These are phyloP conservation scores for Coturnix japonica DNA, from an alignment of 2,113 vertebrate genomes.

Conservation along the genomic window DNA sequence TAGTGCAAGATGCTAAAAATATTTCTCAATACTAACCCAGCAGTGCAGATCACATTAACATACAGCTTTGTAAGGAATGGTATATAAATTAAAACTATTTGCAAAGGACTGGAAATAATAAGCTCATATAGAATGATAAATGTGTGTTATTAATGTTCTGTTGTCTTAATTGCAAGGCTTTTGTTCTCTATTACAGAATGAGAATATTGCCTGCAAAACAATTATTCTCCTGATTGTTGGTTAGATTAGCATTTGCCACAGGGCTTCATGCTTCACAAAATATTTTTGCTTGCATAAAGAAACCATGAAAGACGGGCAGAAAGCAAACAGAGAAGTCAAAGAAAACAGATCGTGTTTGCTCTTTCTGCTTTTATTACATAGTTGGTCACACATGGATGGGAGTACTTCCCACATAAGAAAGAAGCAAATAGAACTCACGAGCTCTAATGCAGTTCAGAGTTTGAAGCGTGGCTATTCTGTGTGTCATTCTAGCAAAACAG, in stretches of 20 bases:
- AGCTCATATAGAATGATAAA: slow-evolving; percentile 70
- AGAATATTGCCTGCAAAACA: slow-evolving; percentile 68
- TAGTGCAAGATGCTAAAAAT: slow-evolving; percentile 16
- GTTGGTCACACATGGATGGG: not conserved
- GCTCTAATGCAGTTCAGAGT: not conserved
- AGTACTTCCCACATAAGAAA: not conserved
- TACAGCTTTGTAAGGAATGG: slow-evolving; percentile 20
- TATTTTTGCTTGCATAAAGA: slow-evolving; percentile 54
- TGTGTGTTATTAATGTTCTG: slow-evolving; percentile 68
- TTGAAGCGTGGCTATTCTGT: not conserved
- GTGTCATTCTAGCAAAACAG: not conserved
- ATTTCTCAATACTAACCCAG: slow-evolving; percentile 17
- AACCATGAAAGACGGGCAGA: slow-evolving; percentile 8
- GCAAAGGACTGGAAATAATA: slow-evolving; percentile 61
- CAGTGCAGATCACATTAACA: slow-evolving; percentile 50
- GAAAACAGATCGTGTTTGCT: slow-evolving; percentile 19
- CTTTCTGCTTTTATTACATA: not conserved
- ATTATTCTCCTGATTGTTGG: slow-evolving; percentile 68
- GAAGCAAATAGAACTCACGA: not conserved
- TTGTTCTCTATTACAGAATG: slow-evolving; percentile 65
- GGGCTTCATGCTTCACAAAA: slow-evolving; percentile 60
- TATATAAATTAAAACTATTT: slow-evolving; percentile 66
- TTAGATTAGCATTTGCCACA: slow-evolving; percentile 69
- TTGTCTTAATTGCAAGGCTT: slow-evolving; percentile 68
- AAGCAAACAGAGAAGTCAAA: not conserved